Percentiles rank a stretch among this genome's conserved stretches.
phyloP scores from a whole-genome alignment of 2,797 vertebrate genomes.

The Lophius americanus region DNA sequence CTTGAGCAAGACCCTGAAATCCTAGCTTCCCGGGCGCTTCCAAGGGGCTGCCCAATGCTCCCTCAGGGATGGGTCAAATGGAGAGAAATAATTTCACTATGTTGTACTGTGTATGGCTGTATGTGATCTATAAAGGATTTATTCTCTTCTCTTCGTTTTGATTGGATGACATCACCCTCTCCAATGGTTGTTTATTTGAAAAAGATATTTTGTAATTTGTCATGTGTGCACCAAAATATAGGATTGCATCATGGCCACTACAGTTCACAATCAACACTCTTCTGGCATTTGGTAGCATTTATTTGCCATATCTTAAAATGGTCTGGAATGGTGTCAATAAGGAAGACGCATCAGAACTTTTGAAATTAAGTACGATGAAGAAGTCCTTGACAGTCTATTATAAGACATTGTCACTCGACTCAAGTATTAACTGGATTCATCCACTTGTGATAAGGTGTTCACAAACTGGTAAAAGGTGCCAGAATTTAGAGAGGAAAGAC shows the following conservation, averaged over 20 bases:
- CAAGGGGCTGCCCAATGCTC: too few species aligned
- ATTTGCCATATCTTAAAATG: constrained; percentile 30
- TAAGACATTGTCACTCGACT: constrained; percentile 15
- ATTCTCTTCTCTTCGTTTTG: too few species aligned
- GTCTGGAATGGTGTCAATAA: not conserved
- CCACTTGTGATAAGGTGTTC: not conserved
- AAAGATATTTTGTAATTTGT: constrained; percentile 1
- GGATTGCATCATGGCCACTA: not conserved
- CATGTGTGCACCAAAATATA: constrained; percentile 5
- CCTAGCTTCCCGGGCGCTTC: too few species aligned
- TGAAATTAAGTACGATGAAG: constrained; percentile 29
- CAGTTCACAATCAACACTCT: constrained; percentile 9
- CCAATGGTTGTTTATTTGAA: not conserved
- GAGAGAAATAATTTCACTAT: too few species aligned
- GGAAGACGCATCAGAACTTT: constrained; percentile 16
- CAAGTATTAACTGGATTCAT: constrained; percentile 30
- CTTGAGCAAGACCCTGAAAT: too few species aligned
- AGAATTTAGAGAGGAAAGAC: constrained; percentile 9
- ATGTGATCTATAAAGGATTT: too few species aligned
- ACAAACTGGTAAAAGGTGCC: not conserved
- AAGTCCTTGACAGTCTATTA: constrained; percentile 20
- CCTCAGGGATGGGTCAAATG: too few species aligned
- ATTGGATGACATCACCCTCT: too few species aligned
- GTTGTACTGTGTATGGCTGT: too few species aligned
- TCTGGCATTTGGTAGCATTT: constrained; percentile 2